phyloP scores from a whole-genome alignment of 2,113 vertebrate species.

The Nettapus auritus region DNA sequence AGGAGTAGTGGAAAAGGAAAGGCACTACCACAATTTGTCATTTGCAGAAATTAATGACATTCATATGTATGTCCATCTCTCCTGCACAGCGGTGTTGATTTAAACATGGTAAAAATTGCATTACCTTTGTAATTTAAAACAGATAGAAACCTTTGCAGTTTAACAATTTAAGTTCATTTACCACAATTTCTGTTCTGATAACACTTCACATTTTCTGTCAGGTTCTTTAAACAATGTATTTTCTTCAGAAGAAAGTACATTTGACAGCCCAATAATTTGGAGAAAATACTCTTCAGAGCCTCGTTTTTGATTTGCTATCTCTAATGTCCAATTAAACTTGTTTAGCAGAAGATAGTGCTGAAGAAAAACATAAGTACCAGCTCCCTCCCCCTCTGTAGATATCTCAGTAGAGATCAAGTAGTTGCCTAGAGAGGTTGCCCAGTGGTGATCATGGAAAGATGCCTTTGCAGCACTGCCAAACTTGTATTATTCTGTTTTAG shows the following conservation, averaged over 20 bases:
- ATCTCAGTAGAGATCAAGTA: not conserved
- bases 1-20: not conserved
- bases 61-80: not conserved
- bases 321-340: not conserved
- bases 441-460: not conserved
- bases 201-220: not conserved
- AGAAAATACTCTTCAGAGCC: not conserved
- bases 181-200: not conserved
- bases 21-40: not conserved
- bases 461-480: not conserved
- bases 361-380: not conserved
- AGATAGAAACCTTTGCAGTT: not conserved
- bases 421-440: not conserved
- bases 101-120: not conserved
- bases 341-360: not conserved
- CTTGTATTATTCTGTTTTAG: not conserved
- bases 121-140: constrained; percentile 1
- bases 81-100: not conserved
- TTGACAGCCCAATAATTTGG: not conserved
- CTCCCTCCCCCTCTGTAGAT: not conserved
- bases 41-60: not conserved
- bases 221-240: not conserved
- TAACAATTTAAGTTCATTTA: not conserved
- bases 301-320: not conserved
- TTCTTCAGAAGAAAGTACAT: not conserved